Base-by-base conservation (phyloP, 2,113 vertebrate species). In the Burhinus oedicnemus region DNA sequence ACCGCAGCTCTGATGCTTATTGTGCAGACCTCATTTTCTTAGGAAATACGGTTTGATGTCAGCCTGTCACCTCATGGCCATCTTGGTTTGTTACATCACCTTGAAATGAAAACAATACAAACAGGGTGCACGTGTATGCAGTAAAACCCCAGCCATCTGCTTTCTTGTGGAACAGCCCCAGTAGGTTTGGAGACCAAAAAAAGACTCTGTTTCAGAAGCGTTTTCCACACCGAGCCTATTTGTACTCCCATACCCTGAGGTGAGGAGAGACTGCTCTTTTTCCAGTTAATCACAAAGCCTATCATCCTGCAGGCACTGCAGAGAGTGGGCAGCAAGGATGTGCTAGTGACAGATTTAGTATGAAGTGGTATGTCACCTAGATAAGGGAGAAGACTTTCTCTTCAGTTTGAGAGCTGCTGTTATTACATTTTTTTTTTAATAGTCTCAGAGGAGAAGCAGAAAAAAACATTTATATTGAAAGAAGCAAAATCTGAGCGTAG, bases 1-100 rank as follows among this genome's bases (percentile, higher is more conserved):
- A 29, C 16, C 21, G 45, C 0, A 0, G 69, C 44, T 78, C 32
- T 1, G 0, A 22, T 25, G 16, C 36, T 76, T 44, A 45, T 2
- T n/a, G 23, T 0, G 1, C 32, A 79, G 45, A 62, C n/a, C 1
- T 7, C 30, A 44, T 69, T 91, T 93, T 27, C 69, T 36, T 19
- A 47, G 40, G 36, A 82, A 79, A 52, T 8, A 2, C 2, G 49
- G 26, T 69, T 69, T 8, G 14, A 36, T 47, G 30, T n/a, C 42
- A 45, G 22, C 36, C 68, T 49, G 26, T 34, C 38, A 42, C 27
- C 25, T 36, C 36, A 38, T 17, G 40, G 55, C 27, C 3, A 8
- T 42, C 52, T 36, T 32, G 42, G 18, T 30, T 75, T 38, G 34
- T 44, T n/a, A 42, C 16, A 27, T 36, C 30, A 69, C 40, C 44